Percentiles rank a stretch among this genome's conserved stretches.
These are phyloP conservation scores for Chromis chromis DNA, from an alignment of 2,797 vertebrate species.

Conservation along the genomic window DNA sequence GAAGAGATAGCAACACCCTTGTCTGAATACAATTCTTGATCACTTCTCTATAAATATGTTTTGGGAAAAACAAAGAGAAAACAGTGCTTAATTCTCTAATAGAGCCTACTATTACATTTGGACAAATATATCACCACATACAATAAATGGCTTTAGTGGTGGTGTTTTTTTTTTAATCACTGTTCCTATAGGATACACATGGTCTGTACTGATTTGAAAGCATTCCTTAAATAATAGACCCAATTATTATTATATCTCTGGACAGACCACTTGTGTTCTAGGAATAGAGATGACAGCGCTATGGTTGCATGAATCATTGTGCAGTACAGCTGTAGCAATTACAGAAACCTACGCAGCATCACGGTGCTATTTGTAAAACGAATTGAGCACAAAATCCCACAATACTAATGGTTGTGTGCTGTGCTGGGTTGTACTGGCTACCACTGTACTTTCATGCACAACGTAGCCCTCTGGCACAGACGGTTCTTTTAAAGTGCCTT, in stretches of 20 bases:
- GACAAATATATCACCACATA: not conserved
- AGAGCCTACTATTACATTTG: conserved; percentile 1
- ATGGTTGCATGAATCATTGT: conserved; percentile 54
- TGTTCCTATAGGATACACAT: conserved; percentile 50
- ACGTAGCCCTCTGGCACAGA: conserved; percentile 50
- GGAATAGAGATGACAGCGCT: conserved; percentile 59
- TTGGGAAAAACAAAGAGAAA: conserved; percentile 69
- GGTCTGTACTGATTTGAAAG: conserved; percentile 38
- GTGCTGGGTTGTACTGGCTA: conserved; percentile 40
- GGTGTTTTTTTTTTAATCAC: conserved; percentile 22
- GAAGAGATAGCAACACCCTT: not conserved
- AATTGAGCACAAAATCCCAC: conserved; percentile 21
- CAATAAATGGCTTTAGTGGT: conserved; percentile 18
- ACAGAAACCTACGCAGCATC: conserved; percentile 30
- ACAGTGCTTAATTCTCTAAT: conserved; percentile 50
- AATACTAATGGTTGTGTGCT: conserved; percentile 6
- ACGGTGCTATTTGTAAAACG: conserved; percentile 8
- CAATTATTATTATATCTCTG: conserved; percentile 3
- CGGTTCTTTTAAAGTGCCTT: conserved; percentile 37
- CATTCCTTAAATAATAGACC: not conserved
- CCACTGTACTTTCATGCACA: conserved; percentile 53
- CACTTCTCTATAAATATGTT: conserved; percentile 3
- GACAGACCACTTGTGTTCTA: conserved; percentile 43
- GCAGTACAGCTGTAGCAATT: conserved; percentile 42
- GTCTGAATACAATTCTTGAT: conserved; percentile 11